Evolutionary conservation across 2,888 invertebrate species (phyloP).

Genomic region (Odontocerum albicorne): DNA sequence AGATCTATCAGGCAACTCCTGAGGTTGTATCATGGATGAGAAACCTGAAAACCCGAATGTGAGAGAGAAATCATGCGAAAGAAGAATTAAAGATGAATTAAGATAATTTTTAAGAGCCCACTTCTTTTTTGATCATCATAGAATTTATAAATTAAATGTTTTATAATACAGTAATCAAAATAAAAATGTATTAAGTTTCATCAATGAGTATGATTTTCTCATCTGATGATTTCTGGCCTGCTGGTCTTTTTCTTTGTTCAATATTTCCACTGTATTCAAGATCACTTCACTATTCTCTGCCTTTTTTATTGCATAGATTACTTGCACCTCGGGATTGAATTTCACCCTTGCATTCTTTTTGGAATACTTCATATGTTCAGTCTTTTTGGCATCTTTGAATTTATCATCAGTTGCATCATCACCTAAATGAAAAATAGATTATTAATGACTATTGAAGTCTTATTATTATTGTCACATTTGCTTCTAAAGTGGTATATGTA

Average conservation of each 20-base stretch:
- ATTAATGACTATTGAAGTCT: no score
- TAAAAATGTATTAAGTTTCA: constrained; percentile 12
- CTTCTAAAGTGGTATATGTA: no score
- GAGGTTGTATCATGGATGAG: no score
- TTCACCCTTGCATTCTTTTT: constrained; percentile 7
- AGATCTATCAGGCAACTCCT: no score
- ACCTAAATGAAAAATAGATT: constrained; percentile 3
- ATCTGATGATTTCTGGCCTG: constrained; percentile 65
- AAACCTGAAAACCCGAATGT: no score
- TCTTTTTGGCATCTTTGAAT: constrained; percentile 1
- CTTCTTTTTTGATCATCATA: no score
- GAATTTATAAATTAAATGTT: no score
- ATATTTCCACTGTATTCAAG: constrained; percentile 59
- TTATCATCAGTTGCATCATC: not conserved
- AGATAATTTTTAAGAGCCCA: no score
- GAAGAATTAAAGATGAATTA: no score
- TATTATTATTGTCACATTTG: no score
- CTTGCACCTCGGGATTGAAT: constrained; percentile 21
- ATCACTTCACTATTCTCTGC: constrained; percentile 44
- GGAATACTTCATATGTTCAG: not conserved
- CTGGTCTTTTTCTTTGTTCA: constrained; percentile 66
- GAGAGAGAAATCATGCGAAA: no score
- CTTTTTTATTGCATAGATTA: constrained; percentile 13
- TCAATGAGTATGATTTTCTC: constrained; percentile 51
- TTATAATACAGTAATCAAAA: no score